Conservation (phyloP, 2,113 vertebrate species). For the Tor tambroides region DNA sequence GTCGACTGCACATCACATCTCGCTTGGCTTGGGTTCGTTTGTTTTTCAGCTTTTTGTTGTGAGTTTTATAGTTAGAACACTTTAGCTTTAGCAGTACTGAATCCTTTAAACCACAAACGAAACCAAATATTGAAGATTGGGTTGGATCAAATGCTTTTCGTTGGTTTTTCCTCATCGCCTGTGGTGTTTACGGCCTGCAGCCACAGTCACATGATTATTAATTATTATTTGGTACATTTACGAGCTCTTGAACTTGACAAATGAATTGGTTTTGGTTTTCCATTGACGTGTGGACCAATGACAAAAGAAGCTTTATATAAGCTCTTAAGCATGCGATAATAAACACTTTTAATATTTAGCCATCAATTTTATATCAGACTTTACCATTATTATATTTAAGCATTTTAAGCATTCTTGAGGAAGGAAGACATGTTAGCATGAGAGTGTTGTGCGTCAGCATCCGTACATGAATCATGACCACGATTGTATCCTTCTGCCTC, state of each 20-base stretch:
- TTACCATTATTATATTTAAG: neutral
- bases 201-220: neutral
- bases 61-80: neutral
- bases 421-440: constrained; percentile 21
- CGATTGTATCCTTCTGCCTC: constrained; percentile 35
- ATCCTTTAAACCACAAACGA: constrained; percentile 25
- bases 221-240: constrained; percentile 2
- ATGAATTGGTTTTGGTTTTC: neutral
- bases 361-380: constrained; percentile 11
- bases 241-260: neutral
- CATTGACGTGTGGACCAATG: neutral
- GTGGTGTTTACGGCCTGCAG: neutral
- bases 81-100: constrained; percentile 53
- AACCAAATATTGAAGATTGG: constrained; percentile 32
- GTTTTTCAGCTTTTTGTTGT: neutral
- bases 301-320: neutral
- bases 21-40: neutral
- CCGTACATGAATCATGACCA: neutral
- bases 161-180: neutral
- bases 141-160: neutral
- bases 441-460: neutral
- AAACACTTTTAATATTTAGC: constrained; percentile 8
- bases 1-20: neutral
- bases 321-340: constrained; percentile 17
- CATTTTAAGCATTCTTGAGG: neutral